These are phyloP conservation scores for Mycalesis mineus DNA, from an alignment of 2,888 invertebrate species.

Conservation along the genomic window DNA sequence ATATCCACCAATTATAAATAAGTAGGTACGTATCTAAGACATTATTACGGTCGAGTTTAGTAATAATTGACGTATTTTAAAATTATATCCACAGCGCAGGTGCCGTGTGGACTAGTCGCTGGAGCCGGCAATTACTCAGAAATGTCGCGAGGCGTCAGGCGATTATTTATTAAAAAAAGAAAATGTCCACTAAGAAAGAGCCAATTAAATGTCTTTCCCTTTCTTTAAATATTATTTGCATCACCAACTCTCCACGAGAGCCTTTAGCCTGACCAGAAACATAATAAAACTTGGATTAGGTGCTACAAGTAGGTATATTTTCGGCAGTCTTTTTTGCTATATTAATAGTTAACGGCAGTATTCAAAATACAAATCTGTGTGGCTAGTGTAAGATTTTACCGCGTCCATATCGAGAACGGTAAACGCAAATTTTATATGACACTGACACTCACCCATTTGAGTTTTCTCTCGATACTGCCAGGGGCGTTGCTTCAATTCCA, in stretches of 20 bases:
- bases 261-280: too few relatives aligned
- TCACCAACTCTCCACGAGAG: background rate
- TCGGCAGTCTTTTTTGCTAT: too few relatives aligned
- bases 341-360: too few relatives aligned
- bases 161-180: slow-evolving; percentile 33
- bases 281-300: too few relatives aligned
- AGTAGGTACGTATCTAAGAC: slow-evolving; percentile 6
- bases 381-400: too few relatives aligned
- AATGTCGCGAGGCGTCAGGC: slow-evolving; percentile 56
- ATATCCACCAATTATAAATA: slow-evolving; percentile 1
- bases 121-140: slow-evolving; percentile 52
- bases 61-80: slow-evolving; percentile 25
- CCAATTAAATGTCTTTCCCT: slow-evolving; percentile 27
- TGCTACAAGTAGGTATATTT: too few relatives aligned
- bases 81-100: slow-evolving; percentile 41
- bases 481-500: too few relatives aligned
- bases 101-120: slow-evolving; percentile 31
- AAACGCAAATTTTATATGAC: too few relatives aligned
- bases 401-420: too few relatives aligned
- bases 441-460: too few relatives aligned
- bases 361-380: too few relatives aligned
- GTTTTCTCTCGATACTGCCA: too few relatives aligned
- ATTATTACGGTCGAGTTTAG: slow-evolving; percentile 17
- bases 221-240: slow-evolving; percentile 21
- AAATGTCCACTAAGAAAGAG: slow-evolving; percentile 11